A percentile compares a stretch with the other conserved stretches of the same genome.
phyloP scores from a whole-genome alignment of 2,113 vertebrate genomes.

The Cavia porcellus region DNA sequence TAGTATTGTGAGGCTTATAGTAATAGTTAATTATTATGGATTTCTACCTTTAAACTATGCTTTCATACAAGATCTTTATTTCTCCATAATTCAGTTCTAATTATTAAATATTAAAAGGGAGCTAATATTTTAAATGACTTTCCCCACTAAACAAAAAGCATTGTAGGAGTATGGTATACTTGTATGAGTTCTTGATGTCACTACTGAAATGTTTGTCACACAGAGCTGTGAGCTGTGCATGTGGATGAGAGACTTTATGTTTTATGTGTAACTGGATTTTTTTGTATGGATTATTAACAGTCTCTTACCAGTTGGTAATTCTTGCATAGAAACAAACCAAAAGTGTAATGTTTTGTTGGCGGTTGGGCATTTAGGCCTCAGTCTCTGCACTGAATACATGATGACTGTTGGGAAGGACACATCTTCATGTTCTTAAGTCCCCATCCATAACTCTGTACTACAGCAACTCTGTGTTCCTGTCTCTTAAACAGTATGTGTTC shows the following conservation, averaged over 20 bases:
- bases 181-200: not conserved
- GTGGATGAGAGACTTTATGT: not conserved
- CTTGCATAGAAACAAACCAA: constrained; percentile 70
- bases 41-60: not conserved
- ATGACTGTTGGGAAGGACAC: not conserved
- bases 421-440: constrained; percentile 13
- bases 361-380: constrained; percentile 14
- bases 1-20: not conserved
- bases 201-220: not conserved
- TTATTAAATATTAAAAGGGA: not conserved
- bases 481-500: constrained; percentile 71
- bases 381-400: constrained; percentile 31
- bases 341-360: constrained; percentile 34
- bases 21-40: not conserved
- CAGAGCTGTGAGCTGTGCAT: not conserved
- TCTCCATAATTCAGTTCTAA: not conserved
- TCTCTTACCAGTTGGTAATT: not conserved
- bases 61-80: not conserved
- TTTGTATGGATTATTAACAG: not conserved
- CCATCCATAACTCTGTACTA: constrained; percentile 57
- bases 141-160: not conserved
- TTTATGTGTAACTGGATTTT: not conserved
- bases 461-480: constrained; percentile 59
- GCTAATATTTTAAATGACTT: not conserved
- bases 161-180: not conserved